Base-by-base conservation (phyloP, 2,888 invertebrate genomes). In the Eupeodes luniger region DNA sequence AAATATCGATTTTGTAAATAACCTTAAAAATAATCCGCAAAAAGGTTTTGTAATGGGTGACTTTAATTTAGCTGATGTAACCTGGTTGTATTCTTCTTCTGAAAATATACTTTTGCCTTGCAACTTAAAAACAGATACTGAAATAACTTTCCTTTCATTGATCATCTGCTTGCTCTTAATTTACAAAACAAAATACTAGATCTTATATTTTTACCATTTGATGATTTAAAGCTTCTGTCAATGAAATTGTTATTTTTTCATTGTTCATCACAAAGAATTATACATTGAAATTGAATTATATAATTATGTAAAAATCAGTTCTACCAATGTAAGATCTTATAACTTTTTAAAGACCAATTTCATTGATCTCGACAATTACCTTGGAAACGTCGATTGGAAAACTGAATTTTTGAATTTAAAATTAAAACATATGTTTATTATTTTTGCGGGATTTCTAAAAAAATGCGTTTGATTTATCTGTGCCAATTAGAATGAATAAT, bases 221-320 rank as follows among this genome's bases (percentile, higher is more conserved):
- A 27, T 27, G 27, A 27, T 27, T 27, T 36, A 61, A 62, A 62
- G 40, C 16, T 16, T 40, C 10, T 40, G 16, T 62, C 10, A 62
- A 16, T 62, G 36, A 36, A 61, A 62, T 16, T 62, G 44, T 62
- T 44, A 11, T 19, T 44, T 16, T 19, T 44, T 19, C 40, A 40
- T 36, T 61, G 9, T 40, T 40, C 44, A 62, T 44, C 44, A 44
- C 12, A 61, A 61, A 40, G 16, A 61, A 61, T n/a, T 61, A 40
- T 61, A 16, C n/a, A 61, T 61, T 40, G n/a, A 61, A 61, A 5
- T 61, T 36, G 9, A n/a, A 40, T 59, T 59, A n/a, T 61, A 61
- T n/a, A 40, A 9, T 11, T 61, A 12, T 40, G 9, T 40, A 61
- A 40, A 61, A 14, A 19, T 1, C 19, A 19, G 19, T 5, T 19